These are phyloP conservation scores for Drosophila siamana DNA, from an alignment of 2,888 invertebrate genomes.

Conservation along the genomic window DNA sequence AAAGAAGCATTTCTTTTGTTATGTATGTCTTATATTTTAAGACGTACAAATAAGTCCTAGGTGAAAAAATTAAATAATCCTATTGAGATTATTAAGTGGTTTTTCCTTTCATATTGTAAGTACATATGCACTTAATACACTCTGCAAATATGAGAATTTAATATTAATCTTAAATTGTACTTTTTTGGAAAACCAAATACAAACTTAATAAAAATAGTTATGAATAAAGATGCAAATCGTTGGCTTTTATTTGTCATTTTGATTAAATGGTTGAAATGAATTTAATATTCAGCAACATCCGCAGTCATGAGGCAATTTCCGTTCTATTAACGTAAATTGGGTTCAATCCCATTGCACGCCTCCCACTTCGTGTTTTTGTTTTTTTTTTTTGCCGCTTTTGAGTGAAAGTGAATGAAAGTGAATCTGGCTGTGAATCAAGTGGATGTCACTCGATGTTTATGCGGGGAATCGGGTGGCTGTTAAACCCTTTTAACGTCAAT, in stretches of 20 bases:
- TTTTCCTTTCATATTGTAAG: too few relatives aligned
- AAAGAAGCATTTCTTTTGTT: not conserved
- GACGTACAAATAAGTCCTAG: too few relatives aligned
- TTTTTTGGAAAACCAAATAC: too few relatives aligned
- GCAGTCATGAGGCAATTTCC: constrained; percentile 74
- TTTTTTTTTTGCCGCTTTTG: not conserved
- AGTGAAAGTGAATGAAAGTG: constrained; percentile 70
- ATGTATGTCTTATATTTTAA: too few relatives aligned
- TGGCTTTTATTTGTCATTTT: constrained; percentile 34
- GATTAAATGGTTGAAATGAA: constrained; percentile 56
- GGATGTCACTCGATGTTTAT: constrained; percentile 44
- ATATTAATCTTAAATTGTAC: not conserved
- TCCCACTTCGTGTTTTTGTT: not conserved
- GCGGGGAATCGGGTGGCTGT: constrained; percentile 40
- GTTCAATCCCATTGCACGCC: constrained; percentile 38
- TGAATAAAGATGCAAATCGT: not conserved
- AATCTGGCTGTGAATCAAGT: constrained; percentile 55
- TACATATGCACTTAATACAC: too few relatives aligned
- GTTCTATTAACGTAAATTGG: constrained; percentile 69
- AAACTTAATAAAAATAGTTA: not conserved
- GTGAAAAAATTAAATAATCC: too few relatives aligned
- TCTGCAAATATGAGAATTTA: too few relatives aligned
- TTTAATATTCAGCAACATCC: constrained; percentile 67
- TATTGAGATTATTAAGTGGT: too few relatives aligned
- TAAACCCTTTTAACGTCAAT: constrained; percentile 81